Base-by-base conservation (phyloP, 2,797 vertebrate species). In the Lepidocolaptes lacrymiger region DNA sequence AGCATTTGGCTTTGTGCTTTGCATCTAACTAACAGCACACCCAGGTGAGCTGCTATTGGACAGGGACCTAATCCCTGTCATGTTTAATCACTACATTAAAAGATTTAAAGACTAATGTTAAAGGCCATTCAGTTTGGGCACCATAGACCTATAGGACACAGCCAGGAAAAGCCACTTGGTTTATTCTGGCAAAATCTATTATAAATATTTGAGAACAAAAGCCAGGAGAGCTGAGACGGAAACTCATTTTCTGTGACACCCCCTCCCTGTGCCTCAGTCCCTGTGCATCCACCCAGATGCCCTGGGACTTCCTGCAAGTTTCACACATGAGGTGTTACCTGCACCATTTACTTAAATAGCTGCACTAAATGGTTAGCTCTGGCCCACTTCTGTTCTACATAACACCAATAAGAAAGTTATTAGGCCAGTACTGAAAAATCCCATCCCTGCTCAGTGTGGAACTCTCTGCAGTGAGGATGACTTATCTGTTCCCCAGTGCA, bases 21-120 rank as follows among this genome's bases (percentile, higher is more conserved):
- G 48, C 76, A 79, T 81, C 75, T 32, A 74, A 93, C 78, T 63
- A 94, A 72, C 63, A 94, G 68, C 2, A 0, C 83, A 89, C 20
- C 49, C 69, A 96, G 83, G 91, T 94, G 89, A 87, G 87, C 80
- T 80, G 85, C 92, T 92, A 95, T 95, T 95, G 95, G 95, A 76
- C 75, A 87, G 52, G 36, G 66, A 76, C 85, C 52, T 96, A 96
- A 95, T 95, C 92, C 94, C 88, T 96, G 94, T 97, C 95, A 94
- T 74, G 79, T 87, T 96, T 87, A 96, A 96, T 96, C 95, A 95
- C 72, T 75, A 36, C 68, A 78, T 63, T 88, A 80, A 93, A 91
- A 93, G 95, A 92, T 85, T 85, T 88, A 96, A 95, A 89, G 85
- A 62, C 64, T 83, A 89, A 95, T 3, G 7, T 91, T 92, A 86